phyloP scores from a whole-genome alignment of 2,113 vertebrate species.

The Elephantulus edwardii region DNA sequence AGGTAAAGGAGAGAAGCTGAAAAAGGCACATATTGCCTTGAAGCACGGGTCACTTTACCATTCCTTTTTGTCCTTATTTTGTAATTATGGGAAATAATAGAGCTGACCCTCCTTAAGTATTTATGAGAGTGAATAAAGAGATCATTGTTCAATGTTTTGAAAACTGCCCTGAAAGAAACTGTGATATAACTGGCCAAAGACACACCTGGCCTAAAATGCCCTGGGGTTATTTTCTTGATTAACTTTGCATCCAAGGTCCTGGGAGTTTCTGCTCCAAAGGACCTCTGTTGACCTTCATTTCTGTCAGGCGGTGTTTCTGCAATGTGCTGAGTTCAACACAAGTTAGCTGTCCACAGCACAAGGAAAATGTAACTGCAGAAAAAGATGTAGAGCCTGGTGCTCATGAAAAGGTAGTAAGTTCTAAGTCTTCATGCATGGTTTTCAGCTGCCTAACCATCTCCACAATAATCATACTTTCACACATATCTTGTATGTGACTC shows the following conservation, averaged over 20 bases:
- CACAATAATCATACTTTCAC: neutral
- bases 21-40: neutral
- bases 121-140: conserved; percentile 18
- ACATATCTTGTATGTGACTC: neutral
- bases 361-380: no score
- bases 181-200: neutral
- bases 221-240: conserved; percentile 1
- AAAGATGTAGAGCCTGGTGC: no score
- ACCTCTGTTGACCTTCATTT: neutral
- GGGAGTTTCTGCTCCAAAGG: neutral
- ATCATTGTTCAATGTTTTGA: conserved; percentile 31
- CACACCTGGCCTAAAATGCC: neutral
- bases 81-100: conserved; percentile 5
- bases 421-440: no score
- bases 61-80: neutral
- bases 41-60: neutral
- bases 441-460: neutral
- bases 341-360: neutral
- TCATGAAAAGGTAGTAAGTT: no score
- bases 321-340: neutral
- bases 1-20: neutral
- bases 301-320: neutral
- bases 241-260: neutral
- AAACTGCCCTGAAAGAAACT: conserved; percentile 9
- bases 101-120: neutral